Percentiles rank a stretch among this genome's conserved stretches.
Conservation (phyloP, 2,888 invertebrate species). For the Fragum fragum region DNA sequence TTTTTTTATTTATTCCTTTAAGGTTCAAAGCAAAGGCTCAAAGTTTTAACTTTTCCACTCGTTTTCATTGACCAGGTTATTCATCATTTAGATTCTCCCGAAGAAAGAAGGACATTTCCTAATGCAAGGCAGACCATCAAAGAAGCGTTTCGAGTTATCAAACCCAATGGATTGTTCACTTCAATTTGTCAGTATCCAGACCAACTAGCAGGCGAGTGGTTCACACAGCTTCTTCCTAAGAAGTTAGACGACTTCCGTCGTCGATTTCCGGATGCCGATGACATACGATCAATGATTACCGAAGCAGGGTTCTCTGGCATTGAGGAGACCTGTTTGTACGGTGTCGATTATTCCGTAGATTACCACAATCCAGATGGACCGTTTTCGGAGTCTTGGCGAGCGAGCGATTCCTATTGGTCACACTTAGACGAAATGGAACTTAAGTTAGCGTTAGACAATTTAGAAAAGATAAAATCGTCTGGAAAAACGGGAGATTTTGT, state of each 20-base stretch:
- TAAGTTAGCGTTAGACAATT: not conserved
- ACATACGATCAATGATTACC: not conserved
- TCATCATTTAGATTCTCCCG: constrained; percentile 7
- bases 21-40: no score
- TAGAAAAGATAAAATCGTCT: not conserved
- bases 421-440: not conserved
- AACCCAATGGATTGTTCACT: not conserved
- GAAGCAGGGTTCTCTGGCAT: not conserved
- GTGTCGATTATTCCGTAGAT: not conserved
- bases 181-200: constrained; percentile 6
- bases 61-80: no score
- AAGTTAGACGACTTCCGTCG: not conserved
- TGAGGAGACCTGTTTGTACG: not conserved
- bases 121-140: not conserved
- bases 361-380: constrained; percentile 4
- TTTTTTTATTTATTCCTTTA: no score
- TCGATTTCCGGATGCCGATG: not conserved
- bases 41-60: no score
- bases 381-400: constrained; percentile 6
- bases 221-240: not conserved
- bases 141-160: constrained; percentile 7
- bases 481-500: not conserved
- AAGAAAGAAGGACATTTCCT: not conserved
- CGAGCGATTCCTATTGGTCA: constrained; percentile 12
- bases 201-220: constrained; percentile 11